Evolutionary conservation across 2,113 vertebrate genomes (phyloP).

Genomic region (Callopanchax toddi): DNA sequence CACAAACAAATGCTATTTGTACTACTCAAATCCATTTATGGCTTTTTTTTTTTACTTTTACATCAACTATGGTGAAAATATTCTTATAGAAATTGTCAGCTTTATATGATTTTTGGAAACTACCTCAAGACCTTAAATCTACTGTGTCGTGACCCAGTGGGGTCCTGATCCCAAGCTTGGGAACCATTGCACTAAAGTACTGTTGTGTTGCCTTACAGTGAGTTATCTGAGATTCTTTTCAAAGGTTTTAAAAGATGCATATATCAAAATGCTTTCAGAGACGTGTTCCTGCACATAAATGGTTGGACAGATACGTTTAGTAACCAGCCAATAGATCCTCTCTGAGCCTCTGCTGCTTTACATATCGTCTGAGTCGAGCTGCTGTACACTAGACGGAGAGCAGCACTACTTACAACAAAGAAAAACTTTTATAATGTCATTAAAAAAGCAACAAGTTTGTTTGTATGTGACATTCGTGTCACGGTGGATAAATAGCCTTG

Average conservation of each 20-base stretch:
- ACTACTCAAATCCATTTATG: too few relatives aligned
- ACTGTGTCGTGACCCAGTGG: too few relatives aligned
- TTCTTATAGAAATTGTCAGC: too few relatives aligned
- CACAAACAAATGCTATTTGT: too few relatives aligned
- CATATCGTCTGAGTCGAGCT: slow-evolving; percentile 37
- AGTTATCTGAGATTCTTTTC: background rate
- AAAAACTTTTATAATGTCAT: background rate
- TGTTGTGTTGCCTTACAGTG: too few relatives aligned
- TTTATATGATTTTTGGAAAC: too few relatives aligned
- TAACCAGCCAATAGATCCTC: slow-evolving; percentile 39
- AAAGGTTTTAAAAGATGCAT: background rate
- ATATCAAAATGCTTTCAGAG: background rate
- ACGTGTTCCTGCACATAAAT: background rate
- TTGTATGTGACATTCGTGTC: background rate
- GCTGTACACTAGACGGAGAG: background rate
- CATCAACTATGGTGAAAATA: too few relatives aligned
- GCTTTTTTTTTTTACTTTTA: too few relatives aligned
- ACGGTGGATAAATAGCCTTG: background rate
- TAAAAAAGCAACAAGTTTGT: background rate
- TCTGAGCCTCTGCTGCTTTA: slow-evolving; percentile 50
- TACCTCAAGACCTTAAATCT: too few relatives aligned
- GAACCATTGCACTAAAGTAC: too few relatives aligned
- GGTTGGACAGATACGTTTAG: slow-evolving; percentile 35
- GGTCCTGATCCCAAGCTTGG: too few relatives aligned
- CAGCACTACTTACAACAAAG: slow-evolving; percentile 5